Percentiles rank a stretch among this genome's conserved stretches.
These are phyloP conservation scores for Eupithecia tripunctaria DNA, from an alignment of 2,888 invertebrate genomes.

Conservation along the genomic window DNA sequence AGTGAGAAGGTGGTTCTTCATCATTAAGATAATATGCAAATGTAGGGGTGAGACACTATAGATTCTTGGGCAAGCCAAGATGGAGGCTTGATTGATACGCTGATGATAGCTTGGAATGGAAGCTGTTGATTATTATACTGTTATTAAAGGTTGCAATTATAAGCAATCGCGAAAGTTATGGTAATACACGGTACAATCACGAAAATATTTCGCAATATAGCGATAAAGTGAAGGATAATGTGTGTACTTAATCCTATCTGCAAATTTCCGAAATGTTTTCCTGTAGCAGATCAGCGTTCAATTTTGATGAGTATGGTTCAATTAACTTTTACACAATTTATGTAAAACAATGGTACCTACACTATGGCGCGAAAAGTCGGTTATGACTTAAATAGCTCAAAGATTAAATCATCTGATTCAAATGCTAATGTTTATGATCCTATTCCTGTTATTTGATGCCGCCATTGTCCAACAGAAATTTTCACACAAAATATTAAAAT, in stretches of 20 bases:
- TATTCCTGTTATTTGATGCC: conserved; percentile 28
- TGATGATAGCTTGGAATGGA: conserved; percentile 60
- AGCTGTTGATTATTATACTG: conserved; percentile 51
- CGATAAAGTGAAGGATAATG: not conserved
- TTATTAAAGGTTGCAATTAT: conserved; percentile 46
- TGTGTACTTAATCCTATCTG: not conserved
- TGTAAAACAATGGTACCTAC: not conserved
- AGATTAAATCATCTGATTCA: conserved; percentile 23
- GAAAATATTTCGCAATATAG: conserved; percentile 7
- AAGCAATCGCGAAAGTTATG: conserved; percentile 18
- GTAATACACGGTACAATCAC: conserved; percentile 4
- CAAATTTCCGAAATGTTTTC: not conserved
- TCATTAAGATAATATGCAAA: conserved; percentile 79
- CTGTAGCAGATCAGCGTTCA: not conserved
- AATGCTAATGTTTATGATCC: conserved; percentile 31
- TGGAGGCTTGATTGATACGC: conserved; percentile 67
- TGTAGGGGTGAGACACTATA: conserved; percentile 63
- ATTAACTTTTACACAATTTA: not conserved
- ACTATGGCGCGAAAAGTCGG: not conserved
- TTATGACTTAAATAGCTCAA: conserved; percentile 8
- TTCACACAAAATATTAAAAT: conserved; percentile 45
- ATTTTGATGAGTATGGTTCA: not conserved
- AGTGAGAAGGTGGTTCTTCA: conserved; percentile 70
- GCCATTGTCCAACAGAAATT: conserved; percentile 37
- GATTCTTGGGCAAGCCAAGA: conserved; percentile 60